phyloP scores from a whole-genome alignment of 2,113 vertebrate species.

The Varanus komodoensis region DNA sequence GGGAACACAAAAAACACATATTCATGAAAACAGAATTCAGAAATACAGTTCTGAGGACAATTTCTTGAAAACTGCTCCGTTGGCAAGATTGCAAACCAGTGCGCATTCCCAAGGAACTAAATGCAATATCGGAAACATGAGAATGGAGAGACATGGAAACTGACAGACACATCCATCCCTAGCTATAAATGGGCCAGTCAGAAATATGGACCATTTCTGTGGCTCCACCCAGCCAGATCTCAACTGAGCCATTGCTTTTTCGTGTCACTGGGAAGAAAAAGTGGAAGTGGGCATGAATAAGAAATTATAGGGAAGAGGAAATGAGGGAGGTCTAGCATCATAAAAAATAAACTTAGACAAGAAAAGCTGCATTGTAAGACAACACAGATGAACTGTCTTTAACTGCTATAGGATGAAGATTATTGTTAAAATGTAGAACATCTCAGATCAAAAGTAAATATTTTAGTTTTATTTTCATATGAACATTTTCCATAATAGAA shows the following conservation, averaged over 20 bases:
- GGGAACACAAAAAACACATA: too few relatives aligned
- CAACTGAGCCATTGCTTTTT: background rate
- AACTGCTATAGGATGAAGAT: background rate
- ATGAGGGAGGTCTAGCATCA: too few relatives aligned
- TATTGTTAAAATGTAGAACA: background rate
- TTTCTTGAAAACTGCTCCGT: too few relatives aligned
- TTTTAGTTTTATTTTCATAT: background rate
- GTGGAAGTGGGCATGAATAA: background rate
- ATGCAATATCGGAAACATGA: too few relatives aligned
- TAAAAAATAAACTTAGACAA: background rate
- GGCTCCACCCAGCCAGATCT: background rate
- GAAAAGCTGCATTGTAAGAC: background rate
- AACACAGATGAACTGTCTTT: background rate
- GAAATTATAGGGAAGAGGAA: background rate
- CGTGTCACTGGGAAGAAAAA: background rate
- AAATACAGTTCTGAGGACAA: too few relatives aligned
- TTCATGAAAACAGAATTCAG: too few relatives aligned
- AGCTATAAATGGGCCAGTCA: background rate
- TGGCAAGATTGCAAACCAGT: too few relatives aligned
- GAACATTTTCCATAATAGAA: background rate
- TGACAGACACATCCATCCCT: too few relatives aligned
- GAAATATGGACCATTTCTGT: background rate
- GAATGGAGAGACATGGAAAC: too few relatives aligned
- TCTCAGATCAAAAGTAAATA: background rate
- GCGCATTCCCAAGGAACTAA: too few relatives aligned